Evolutionary conservation across 2,797 vertebrate genomes (phyloP).

Genomic region (Rhinoraja longicauda): DNA sequence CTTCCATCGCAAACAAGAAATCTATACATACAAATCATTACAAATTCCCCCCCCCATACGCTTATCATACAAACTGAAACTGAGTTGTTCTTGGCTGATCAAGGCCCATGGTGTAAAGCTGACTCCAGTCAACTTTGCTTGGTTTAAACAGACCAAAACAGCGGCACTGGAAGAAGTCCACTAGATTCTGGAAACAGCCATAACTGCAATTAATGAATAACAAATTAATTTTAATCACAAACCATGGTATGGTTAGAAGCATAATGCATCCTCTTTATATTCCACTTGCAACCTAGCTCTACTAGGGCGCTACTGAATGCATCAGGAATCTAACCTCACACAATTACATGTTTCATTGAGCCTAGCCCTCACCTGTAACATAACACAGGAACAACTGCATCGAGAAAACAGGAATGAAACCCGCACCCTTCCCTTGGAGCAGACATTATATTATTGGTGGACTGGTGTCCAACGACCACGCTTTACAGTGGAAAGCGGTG

Average conservation of each 20-base stretch:
- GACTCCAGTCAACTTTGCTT: constrained; percentile 77
- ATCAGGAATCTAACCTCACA: neutral
- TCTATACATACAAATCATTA: constrained; percentile 42
- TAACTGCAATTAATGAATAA: constrained; percentile 55
- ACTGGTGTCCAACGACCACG: too few species aligned
- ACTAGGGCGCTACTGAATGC: neutral
- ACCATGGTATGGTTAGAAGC: neutral
- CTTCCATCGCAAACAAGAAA: constrained; percentile 45
- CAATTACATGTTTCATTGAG: neutral
- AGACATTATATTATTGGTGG: too few species aligned
- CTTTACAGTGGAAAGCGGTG: too few species aligned
- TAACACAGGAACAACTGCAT: too few species aligned
- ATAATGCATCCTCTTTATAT: too few species aligned
- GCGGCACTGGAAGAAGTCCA: constrained; percentile 83
- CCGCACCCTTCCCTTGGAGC: too few species aligned
- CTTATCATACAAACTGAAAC: constrained; percentile 63
- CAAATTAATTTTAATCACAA: neutral
- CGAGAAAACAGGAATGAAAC: too few species aligned
- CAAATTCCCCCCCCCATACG: constrained; percentile 33
- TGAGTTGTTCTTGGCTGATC: constrained; percentile 62
- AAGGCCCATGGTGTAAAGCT: constrained; percentile 64
- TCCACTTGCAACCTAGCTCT: neutral
- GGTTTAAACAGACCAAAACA: constrained; percentile 82
- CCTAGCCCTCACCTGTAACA: too few species aligned
- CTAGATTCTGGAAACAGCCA: constrained; percentile 77